Conservation (phyloP, 2,113 vertebrate genomes). For the Pedetes capensis region DNA sequence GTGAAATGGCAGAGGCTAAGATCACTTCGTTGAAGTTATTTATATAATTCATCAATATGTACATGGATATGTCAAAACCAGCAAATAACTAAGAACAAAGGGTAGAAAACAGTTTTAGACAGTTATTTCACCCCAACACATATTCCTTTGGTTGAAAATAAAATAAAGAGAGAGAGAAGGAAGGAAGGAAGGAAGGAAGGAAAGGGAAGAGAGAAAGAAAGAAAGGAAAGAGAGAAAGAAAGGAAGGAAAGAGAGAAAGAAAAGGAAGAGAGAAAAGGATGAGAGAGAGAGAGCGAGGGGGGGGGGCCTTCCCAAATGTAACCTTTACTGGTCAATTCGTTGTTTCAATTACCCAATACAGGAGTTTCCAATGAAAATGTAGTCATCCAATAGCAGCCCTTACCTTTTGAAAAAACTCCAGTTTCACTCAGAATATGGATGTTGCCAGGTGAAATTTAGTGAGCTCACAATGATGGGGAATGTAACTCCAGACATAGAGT, state of each 20-base stretch:
- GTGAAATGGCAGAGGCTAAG: not conserved
- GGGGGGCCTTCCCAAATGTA: not conserved
- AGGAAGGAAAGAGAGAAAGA: too few species aligned
- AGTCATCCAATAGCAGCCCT: not conserved
- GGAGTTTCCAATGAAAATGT: not conserved
- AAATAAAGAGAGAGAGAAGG: too few species aligned
- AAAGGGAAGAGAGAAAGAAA: too few species aligned
- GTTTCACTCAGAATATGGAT: not conserved
- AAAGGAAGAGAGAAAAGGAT: too few species aligned
- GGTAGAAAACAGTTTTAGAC: constrained; percentile 1
- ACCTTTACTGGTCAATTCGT: constrained; percentile 6
- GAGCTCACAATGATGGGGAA: not conserved
- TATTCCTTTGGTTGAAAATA: constrained; percentile 3
- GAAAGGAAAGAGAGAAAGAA: too few species aligned
- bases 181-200: too few species aligned
- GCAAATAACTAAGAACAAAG: constrained; percentile 24
- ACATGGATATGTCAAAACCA: not conserved
- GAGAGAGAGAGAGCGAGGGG: too few species aligned
- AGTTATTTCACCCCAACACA: not conserved
- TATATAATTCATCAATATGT: not conserved
- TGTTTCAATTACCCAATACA: not conserved
- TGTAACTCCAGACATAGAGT: not conserved
- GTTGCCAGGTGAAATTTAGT: not conserved
- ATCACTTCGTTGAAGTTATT: not conserved
- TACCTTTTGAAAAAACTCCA: not conserved